These are phyloP conservation scores for Lucinisca nassula DNA, from an alignment of 2,888 invertebrate genomes.

Conservation along the genomic window DNA sequence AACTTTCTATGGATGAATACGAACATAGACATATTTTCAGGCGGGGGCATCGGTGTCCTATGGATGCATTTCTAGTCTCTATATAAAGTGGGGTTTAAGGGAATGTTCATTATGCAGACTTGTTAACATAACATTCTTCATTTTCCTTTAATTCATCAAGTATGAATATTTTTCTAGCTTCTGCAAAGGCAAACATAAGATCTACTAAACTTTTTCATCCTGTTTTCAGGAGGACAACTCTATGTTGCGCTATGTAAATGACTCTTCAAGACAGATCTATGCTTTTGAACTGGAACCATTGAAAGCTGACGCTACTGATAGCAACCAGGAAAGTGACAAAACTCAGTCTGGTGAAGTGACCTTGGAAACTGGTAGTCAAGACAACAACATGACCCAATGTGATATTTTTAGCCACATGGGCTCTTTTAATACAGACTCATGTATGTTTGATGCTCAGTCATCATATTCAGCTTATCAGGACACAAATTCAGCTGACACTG, in stretches of 20 bases:
- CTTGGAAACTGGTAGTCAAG: neutral
- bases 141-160: no score
- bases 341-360: neutral
- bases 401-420: conserved; percentile 71
- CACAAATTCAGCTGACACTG: neutral
- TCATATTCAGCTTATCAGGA: neutral
- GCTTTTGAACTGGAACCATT: conserved; percentile 85
- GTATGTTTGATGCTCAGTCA: conserved; percentile 4
- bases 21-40: no score
- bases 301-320: neutral
- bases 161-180: no score
- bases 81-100: no score
- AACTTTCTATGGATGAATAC: no score
- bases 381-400: neutral
- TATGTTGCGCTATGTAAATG: conserved; percentile 89
- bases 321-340: neutral
- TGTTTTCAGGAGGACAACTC: conserved; percentile 89
- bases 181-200: no score
- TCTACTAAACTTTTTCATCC: no score
- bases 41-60: no score
- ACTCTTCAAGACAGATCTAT: conserved; percentile 86
- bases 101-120: no score
- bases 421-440: conserved; percentile 45
- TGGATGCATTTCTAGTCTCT: no score
- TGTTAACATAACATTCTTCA: no score